A percentile compares a stretch with the other conserved stretches of the same genome.
phyloP scores from a whole-genome alignment of 2,888 invertebrate species.

The Sphaerophoria taeniata region DNA sequence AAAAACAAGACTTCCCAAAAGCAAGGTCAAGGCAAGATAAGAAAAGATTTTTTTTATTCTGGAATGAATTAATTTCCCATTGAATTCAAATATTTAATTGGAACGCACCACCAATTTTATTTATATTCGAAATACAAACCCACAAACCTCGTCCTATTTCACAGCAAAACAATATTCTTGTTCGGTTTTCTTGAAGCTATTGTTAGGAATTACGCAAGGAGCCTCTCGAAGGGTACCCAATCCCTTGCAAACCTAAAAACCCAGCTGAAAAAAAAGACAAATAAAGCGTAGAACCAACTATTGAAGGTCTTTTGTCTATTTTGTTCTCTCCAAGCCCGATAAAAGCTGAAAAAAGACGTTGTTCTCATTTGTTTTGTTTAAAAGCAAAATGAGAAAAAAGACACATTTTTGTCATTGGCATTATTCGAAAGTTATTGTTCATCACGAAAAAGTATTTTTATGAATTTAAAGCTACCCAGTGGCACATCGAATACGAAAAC shows the following conservation, averaged over 20 bases:
- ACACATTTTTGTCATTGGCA: conserved; percentile 33
- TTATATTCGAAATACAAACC: not conserved
- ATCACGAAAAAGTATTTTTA: conserved; percentile 42
- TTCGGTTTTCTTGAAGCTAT: not conserved
- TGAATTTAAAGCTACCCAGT: conserved; percentile 43
- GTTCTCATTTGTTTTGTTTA: conserved; percentile 28
- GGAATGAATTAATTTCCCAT: too few species aligned
- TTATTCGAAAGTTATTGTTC: conserved; percentile 54
- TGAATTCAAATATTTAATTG: too few species aligned
- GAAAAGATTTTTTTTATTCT: too few species aligned
- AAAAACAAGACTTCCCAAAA: too few species aligned
- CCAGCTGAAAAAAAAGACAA: conserved; percentile 9
- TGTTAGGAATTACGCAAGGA: conserved; percentile 9
- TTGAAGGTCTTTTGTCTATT: conserved; percentile 8
- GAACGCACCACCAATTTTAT: too few species aligned
- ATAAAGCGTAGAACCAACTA: not conserved
- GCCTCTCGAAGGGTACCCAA: not conserved
- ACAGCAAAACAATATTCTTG: not conserved
- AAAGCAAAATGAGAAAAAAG: not conserved
- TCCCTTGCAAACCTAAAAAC: not conserved
- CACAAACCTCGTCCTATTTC: not conserved
- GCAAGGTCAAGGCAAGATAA: too few species aligned
- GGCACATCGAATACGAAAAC: conserved; percentile 16
- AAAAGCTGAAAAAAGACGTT: conserved; percentile 11
- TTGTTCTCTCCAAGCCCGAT: conserved; percentile 1